phyloP scores from a whole-genome alignment of 1,140 invertebrate species.

The Cherax destructor region DNA sequence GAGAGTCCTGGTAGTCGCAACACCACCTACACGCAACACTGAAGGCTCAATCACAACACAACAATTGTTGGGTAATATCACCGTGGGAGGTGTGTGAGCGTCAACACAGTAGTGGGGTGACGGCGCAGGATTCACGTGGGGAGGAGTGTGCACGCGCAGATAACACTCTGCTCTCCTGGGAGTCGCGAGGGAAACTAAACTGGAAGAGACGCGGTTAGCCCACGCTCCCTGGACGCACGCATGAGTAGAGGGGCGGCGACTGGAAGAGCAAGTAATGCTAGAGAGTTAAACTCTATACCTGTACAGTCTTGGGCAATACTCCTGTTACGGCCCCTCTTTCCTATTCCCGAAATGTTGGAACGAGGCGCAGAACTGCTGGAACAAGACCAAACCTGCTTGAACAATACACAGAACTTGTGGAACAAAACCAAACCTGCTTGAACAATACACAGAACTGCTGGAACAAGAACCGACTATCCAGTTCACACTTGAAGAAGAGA shows the following conservation, averaged over 20 bases:
- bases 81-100: not conserved
- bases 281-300: not conserved
- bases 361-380: too few relatives aligned
- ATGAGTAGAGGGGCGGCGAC: not conserved
- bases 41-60: not conserved
- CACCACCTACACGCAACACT: not conserved
- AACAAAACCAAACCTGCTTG: too few relatives aligned
- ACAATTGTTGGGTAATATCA: not conserved
- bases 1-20: not conserved
- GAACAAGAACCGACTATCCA: too few relatives aligned
- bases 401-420: too few relatives aligned
- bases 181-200: conserved; percentile 9
- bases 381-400: too few relatives aligned
- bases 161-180: conserved; percentile 3
- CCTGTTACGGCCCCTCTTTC: too few relatives aligned
- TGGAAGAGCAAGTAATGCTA: not conserved
- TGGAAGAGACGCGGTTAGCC: conserved; percentile 9
- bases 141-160: not conserved
- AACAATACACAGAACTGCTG: too few relatives aligned
- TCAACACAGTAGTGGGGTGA: not conserved
- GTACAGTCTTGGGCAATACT: not conserved
- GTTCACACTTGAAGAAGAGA: too few relatives aligned
- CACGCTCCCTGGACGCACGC: not conserved
- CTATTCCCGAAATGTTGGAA: too few relatives aligned
- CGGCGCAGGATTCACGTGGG: not conserved